phyloP scores from a whole-genome alignment of 2,113 vertebrate genomes.

The Urocitellus parryii region DNA sequence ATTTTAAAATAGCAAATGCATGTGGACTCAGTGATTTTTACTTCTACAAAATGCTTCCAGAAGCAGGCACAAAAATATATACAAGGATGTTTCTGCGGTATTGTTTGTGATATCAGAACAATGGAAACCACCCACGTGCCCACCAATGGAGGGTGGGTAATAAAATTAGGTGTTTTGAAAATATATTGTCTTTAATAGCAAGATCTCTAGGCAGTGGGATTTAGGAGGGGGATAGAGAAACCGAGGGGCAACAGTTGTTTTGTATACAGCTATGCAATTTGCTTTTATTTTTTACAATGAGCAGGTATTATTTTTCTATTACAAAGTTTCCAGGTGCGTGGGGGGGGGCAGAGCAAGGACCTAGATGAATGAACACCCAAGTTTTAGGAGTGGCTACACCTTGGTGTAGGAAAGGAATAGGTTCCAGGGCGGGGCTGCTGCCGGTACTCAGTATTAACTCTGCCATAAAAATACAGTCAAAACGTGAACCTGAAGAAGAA shows the following conservation, averaged over 20 bases:
- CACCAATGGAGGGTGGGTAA: not conserved
- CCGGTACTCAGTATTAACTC: not conserved
- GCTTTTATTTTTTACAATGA: not conserved
- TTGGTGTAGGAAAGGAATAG: not conserved
- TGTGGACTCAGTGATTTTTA: not conserved
- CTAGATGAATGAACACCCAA: not conserved
- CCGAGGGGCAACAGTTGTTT: not conserved
- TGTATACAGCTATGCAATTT: not conserved
- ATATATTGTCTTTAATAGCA: constrained; percentile 25
- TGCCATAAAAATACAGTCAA: not conserved
- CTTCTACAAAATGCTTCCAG: constrained; percentile 26
- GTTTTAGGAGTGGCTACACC: not conserved
- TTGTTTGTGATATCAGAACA: constrained; percentile 12
- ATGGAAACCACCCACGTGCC: not conserved
- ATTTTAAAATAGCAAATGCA: not conserved
- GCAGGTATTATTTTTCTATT: not conserved
- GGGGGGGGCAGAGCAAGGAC: not conserved
- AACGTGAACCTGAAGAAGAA: not conserved
- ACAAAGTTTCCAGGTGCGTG: not conserved
- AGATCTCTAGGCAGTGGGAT: not conserved
- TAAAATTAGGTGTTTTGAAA: constrained; percentile 36
- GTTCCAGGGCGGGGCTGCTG: not conserved
- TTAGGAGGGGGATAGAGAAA: not conserved
- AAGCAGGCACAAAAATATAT: not conserved
- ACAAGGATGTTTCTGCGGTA: not conserved